A percentile compares a stretch with the other conserved stretches of the same genome.
phyloP scores from a whole-genome alignment of 2,113 vertebrate species.

The Toxotes chatareus region DNA sequence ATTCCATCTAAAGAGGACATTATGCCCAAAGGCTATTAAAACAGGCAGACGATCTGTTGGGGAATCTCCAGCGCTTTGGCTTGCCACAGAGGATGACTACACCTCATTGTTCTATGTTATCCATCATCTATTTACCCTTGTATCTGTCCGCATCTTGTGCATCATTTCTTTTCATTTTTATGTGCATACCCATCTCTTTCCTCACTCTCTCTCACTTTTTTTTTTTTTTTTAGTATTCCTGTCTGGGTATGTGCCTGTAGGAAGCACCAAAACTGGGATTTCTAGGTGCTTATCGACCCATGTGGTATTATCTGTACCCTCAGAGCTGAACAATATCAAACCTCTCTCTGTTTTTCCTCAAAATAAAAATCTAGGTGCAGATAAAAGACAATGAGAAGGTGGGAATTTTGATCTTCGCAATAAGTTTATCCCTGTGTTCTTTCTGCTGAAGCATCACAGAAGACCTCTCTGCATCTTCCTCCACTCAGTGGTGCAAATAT shows the following conservation, averaged over 20 bases:
- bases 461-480: not conserved
- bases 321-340: slow-evolving; percentile 28
- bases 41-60: slow-evolving; percentile 51
- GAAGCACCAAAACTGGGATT: not conserved
- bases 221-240: slow-evolving; percentile 1
- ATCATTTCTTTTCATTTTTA: slow-evolving; percentile 25
- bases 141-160: slow-evolving; percentile 7
- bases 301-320: slow-evolving; percentile 15
- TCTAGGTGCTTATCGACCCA: slow-evolving; percentile 20
- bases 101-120: slow-evolving; percentile 27
- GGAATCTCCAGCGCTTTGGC: slow-evolving; percentile 25
- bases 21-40: slow-evolving; percentile 51
- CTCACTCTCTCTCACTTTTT: not conserved
- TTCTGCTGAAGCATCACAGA: not conserved
- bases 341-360: not conserved
- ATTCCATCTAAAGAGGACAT: slow-evolving; percentile 38
- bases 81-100: slow-evolving; percentile 28
- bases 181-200: not conserved
- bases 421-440: not conserved
- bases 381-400: not conserved
- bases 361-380: not conserved
- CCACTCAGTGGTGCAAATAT: not conserved
- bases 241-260: slow-evolving; percentile 8
- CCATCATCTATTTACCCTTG: not conserved
- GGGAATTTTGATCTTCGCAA: not conserved